These are phyloP conservation scores for Parnassius orleans DNA, from an alignment of 2,888 invertebrate genomes.

Conservation along the genomic window DNA sequence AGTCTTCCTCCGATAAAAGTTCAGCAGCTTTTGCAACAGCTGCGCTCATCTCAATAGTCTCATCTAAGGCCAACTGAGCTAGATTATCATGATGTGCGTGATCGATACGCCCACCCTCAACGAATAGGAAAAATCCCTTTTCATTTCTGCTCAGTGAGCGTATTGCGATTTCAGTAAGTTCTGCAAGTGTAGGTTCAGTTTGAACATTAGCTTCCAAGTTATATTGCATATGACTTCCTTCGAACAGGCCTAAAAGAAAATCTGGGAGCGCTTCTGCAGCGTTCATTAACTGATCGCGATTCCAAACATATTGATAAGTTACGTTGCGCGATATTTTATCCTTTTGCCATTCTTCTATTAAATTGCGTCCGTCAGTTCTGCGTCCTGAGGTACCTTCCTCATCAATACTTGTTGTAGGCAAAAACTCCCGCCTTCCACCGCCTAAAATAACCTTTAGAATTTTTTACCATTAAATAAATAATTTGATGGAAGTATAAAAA, in stretches of 20 bases:
- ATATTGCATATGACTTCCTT: conserved; percentile 82
- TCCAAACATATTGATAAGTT: conserved; percentile 35
- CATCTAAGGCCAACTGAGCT: no score
- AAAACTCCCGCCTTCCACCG: conserved; percentile 85
- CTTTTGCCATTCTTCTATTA: conserved; percentile 84
- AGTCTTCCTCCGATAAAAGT: conserved; percentile 72
- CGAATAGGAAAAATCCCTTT: no score
- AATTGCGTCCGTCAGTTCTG: conserved; percentile 81
- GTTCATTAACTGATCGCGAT: conserved; percentile 77
- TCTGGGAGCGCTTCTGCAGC: conserved; percentile 73
- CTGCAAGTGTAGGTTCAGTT: conserved; percentile 51
- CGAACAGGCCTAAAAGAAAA: conserved; percentile 83
- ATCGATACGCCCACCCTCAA: no score
- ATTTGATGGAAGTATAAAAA: background rate
- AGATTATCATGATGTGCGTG: no score
- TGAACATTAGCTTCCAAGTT: conserved; percentile 75
- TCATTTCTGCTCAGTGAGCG: no score
- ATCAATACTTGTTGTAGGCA: conserved; percentile 74
- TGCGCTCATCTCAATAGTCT: no score
- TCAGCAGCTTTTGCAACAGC: conserved; percentile 43
- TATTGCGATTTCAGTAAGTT: conserved; percentile 25
- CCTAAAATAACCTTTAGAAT: conserved; percentile 83
- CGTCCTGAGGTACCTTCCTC: conserved; percentile 68
- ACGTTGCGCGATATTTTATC: conserved; percentile 57
- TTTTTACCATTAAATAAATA: no score